Base-by-base conservation (phyloP, 2,888 invertebrate species). In the Liodrosophila aerea region DNA sequence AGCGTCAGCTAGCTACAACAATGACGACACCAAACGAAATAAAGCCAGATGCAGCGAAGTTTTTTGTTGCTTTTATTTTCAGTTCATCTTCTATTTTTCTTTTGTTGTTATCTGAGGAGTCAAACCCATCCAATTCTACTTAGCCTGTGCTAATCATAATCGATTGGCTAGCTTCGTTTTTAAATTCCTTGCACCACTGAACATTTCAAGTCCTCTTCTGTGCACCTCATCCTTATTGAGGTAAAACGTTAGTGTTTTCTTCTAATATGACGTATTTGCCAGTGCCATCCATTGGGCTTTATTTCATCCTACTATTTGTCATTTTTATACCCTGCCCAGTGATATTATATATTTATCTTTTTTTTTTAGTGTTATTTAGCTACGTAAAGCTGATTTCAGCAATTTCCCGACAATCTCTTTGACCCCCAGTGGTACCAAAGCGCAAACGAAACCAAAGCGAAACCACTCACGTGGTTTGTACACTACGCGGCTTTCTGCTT, bases 151-250 rank as follows among this genome's bases (percentile, higher is more conserved):
- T 85, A 78, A 82, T 22, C 22, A 22, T 78, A 78, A 85, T 78
- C 85, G 85, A 85, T 82, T 85, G 74, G 75, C 67, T 77, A 65
- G 77, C 64, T 62, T 69, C 22, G 53, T 66, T 85, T 78, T 78
- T 85, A 85, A 85, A 82, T 82, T 82, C 82, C 61, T 72, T 64
- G 33, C 51, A 7, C 47, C 33, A 30, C 27, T 33, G 22, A 22
- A 5, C 22, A 22, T 22, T 22, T 22, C 5, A n/a, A n/a, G n/a
- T n/a, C n/a, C n/a, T n/a, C n/a, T n/a, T n/a, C n/a, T n/a, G n/a
- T 22, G 3, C 22, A 2, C 22, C 22, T 22, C 22, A 22, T 22
- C 22, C 22, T 22, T 5, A 22, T 22, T 22, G 22, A 5, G 22
- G 22, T 22, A 22, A 22, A 22, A 5, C 22, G 22, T 22, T 5